These are phyloP conservation scores for Agonopterix subpropinquella DNA, from an alignment of 2,888 invertebrate genomes.

Conservation along the genomic window DNA sequence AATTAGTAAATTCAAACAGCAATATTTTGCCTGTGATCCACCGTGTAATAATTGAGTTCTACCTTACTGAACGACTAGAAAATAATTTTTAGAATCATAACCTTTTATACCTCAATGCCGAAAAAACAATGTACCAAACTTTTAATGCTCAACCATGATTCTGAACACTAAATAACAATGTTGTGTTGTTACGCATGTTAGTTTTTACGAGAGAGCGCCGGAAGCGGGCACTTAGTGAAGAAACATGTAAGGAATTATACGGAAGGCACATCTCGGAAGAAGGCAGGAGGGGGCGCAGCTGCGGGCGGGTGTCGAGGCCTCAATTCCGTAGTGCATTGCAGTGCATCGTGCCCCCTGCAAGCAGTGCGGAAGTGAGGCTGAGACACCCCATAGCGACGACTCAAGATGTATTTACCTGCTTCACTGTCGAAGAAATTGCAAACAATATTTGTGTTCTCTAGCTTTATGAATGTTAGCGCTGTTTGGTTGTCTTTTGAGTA, in stretches of 20 bases:
- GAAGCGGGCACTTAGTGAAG: conserved; percentile 20
- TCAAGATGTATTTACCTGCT: conserved; percentile 18
- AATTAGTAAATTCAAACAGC: no score
- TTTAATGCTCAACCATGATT: no score
- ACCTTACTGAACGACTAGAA: no score
- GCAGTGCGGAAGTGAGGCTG: conserved; percentile 95
- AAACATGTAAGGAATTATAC: conserved; percentile 19
- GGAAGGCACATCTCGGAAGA: conserved; percentile 12
- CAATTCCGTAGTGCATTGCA: conserved; percentile 99
- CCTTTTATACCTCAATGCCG: no score
- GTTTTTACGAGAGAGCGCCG: conserved; percentile 14
- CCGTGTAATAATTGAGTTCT: no score
- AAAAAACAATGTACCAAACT: no score
- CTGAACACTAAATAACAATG: conserved; percentile 3
- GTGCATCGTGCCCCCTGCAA: conserved; percentile 90
- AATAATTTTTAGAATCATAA: no score
- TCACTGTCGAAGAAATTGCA: not conserved
- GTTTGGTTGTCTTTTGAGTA: no score
- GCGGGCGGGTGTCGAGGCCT: conserved; percentile 78
- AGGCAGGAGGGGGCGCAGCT: conserved; percentile 27
- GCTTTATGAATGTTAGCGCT: no score
- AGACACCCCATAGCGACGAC: conserved; percentile 52
- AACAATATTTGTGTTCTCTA: no score
- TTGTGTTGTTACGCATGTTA: conserved; percentile 9
- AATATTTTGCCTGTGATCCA: no score